Base-by-base conservation (phyloP, 2,113 vertebrate species). In the Pachyramphus minor region DNA sequence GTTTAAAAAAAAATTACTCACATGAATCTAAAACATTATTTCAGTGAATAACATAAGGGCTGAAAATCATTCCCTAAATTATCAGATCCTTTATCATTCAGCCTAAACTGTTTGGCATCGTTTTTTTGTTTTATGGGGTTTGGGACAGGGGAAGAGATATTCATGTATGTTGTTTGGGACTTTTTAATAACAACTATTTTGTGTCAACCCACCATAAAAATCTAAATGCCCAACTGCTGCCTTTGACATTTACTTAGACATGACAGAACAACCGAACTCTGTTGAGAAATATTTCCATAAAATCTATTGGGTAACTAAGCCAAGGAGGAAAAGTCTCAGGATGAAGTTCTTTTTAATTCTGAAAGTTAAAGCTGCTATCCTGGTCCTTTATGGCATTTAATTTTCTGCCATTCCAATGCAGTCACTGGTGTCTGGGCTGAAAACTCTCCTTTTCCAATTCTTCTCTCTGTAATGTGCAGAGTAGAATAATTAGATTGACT, bases 401-500 rank as follows among this genome's bases (percentile, higher is more conserved):
- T 94, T 95, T 96, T 91, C 93, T 92, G 93, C 55, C 55, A 75
- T 73, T 94, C 71, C 96, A 96, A 92, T 58, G 88, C 17, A 94
- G 0, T 5, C 60, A 89, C 41, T 91, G 92, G 64, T 75, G 96
- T 53, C 80, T 85, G 10, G 63, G 52, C 77, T 78, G 78, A 93
- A 86, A 95, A 89, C 84, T 69, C 50, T 69, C 72, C 44, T 86
- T 96, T 89, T 91, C 55, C 63, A 74, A 77, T 96, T 92, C 64
- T 87, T 80, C 67, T 81, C 80, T 80, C 83, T 85, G 60, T n/a
- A n/a, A n/a, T n/a, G n/a, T n/a, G n/a, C 69, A 89, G 52, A 88
- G 87, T 41, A 75, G 68, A 96, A 84, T 88, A 97, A 96, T 95
- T 93, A 90, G 83, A 94, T 59, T 95, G 95, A 87, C 84, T 96